phyloP scores from a whole-genome alignment of 2,888 invertebrate genomes.

The Gisinianus flammeolus region DNA sequence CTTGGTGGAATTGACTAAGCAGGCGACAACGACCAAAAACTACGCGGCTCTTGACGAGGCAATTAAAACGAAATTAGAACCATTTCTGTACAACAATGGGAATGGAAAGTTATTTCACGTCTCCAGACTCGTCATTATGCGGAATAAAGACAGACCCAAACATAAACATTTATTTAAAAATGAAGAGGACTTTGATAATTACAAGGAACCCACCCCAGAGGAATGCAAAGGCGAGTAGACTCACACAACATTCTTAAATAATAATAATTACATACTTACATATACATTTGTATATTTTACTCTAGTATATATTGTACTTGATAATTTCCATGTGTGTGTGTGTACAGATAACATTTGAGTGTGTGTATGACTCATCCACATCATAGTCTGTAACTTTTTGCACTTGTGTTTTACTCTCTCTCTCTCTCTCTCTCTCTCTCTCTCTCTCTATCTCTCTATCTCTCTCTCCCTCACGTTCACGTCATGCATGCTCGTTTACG shows the following conservation, averaged over 20 bases:
- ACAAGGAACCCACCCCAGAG: slow-evolving; percentile 47
- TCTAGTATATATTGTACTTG: neutral
- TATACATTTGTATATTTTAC: neutral
- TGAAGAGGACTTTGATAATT: slow-evolving; percentile 57
- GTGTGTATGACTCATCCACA: neutral
- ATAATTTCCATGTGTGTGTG: neutral
- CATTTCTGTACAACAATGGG: slow-evolving; percentile 92
- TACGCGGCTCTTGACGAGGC: slow-evolving; percentile 91
- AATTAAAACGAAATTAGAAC: slow-evolving; percentile 87
- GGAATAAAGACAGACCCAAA: slow-evolving; percentile 83
- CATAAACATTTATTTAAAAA: slow-evolving; percentile 69
- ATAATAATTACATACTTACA: neutral
- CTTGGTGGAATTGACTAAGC: slow-evolving; percentile 91
- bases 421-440: neutral
- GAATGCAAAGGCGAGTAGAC: slow-evolving; percentile 57
- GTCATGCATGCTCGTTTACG: neutral
- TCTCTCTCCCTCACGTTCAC: neutral
- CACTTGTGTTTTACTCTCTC: too few species aligned
- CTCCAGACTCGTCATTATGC: slow-evolving; percentile 81
- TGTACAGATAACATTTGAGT: neutral
- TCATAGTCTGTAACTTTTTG: too few species aligned
- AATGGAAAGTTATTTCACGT: slow-evolving; percentile 89
- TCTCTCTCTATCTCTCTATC: too few species aligned
- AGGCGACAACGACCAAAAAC: slow-evolving; percentile 87
- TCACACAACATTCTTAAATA: too few species aligned